phyloP scores from a whole-genome alignment of 2,113 vertebrate genomes.

The Perognathus longimembris region DNA sequence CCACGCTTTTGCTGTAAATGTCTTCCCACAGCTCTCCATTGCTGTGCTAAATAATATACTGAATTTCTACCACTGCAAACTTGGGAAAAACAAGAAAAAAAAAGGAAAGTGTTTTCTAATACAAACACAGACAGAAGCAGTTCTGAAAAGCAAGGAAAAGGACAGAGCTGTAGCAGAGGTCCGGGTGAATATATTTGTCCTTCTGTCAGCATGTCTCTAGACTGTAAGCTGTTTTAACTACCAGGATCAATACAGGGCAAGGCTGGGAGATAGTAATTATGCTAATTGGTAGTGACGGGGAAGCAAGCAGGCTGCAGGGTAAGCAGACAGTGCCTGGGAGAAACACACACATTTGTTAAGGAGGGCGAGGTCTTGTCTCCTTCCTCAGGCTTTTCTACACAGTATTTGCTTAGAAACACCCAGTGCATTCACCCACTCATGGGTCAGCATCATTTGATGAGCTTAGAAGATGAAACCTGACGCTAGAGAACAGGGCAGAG shows the following conservation, averaged over 20 bases:
- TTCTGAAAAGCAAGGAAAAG: slow-evolving; percentile 31
- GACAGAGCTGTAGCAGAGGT: not conserved
- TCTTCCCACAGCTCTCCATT: slow-evolving; percentile 13
- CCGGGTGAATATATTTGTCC: slow-evolving; percentile 58
- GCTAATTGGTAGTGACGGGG: slow-evolving; percentile 57
- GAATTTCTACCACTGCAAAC: slow-evolving; percentile 41
- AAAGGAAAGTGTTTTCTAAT: not conserved
- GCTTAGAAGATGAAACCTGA: not conserved
- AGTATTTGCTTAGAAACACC: slow-evolving; percentile 47
- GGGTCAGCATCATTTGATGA: not conserved
- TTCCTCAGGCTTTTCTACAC: not conserved
- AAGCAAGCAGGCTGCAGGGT: slow-evolving; percentile 52
- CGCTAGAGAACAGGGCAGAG: not conserved
- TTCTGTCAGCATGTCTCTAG: slow-evolving; percentile 56
- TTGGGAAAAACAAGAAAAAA: slow-evolving; percentile 35
- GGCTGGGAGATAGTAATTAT: slow-evolving; percentile 71
- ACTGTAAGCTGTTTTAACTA: slow-evolving; percentile 65
- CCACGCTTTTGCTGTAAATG: slow-evolving; percentile 31
- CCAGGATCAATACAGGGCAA: slow-evolving; percentile 73
- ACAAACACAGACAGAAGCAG: slow-evolving; percentile 51
- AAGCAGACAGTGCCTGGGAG: not conserved
- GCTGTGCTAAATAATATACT: slow-evolving; percentile 26
- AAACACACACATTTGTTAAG: slow-evolving; percentile 50
- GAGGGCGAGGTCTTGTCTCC: not conserved
- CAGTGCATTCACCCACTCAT: not conserved